Evolutionary conservation across 2,888 invertebrate genomes (phyloP).

Genomic region (Drosophila borealis): DNA sequence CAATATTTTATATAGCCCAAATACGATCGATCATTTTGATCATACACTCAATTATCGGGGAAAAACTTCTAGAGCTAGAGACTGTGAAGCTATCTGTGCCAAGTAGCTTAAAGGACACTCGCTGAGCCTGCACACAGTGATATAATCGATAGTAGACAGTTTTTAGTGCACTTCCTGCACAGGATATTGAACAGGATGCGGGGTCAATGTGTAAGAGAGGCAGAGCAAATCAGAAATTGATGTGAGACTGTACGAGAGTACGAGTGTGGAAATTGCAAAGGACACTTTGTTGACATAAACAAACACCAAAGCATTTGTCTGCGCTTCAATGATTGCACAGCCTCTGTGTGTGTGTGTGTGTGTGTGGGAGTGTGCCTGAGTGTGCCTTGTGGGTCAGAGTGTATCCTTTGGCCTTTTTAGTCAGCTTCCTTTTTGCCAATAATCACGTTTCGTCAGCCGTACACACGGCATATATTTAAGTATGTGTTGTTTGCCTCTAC

Average conservation of each 20-base stretch:
- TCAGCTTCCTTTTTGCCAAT: constrained; percentile 49
- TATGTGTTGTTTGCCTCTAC: constrained; percentile 25
- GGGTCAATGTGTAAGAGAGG: background rate
- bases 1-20: too few species aligned
- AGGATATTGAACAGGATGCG: constrained; percentile 26
- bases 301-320: constrained; percentile 70
- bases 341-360: constrained; percentile 1
- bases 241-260: constrained; percentile 27
- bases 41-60: too few species aligned
- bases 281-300: constrained; percentile 63
- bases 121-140: background rate
- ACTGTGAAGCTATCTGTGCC: too few species aligned
- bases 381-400: constrained; percentile 39
- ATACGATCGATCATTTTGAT: too few species aligned
- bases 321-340: constrained; percentile 66
- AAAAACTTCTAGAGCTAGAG: too few species aligned
- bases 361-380: background rate
- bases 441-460: constrained; percentile 55
- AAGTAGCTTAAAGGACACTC: too few species aligned
- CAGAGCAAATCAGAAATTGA: constrained; percentile 29
- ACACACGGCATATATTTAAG: constrained; percentile 8
- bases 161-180: constrained; percentile 21
- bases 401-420: constrained; percentile 26
- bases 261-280: constrained; percentile 50
- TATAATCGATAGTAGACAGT: background rate